Evolutionary conservation across 2,797 vertebrate genomes (phyloP), one percentile per base, ranked within the genome.

Genomic region (Karalla daura): DNA sequence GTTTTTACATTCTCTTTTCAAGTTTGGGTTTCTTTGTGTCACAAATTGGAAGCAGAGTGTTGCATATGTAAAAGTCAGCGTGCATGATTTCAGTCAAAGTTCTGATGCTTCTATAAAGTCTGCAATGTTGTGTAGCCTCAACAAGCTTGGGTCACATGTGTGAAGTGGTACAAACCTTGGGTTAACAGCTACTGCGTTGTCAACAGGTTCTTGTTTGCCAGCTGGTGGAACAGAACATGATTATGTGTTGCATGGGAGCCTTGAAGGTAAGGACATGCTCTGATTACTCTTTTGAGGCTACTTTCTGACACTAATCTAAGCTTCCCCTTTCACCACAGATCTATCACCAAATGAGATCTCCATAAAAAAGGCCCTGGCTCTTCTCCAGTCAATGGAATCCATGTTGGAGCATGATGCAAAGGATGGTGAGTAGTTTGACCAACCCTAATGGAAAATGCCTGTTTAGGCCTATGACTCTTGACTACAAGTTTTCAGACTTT

Each of bases 371-470:
- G 63, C 24, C 1, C 3, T 81, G 11, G 4, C 21, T 2, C 39
- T 71, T 25, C 28, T 78, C 28, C 17, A 63, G 39, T 59, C 64
- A 20, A 4, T 63, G 58, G 36, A 53, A 15, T 14, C 37, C 15
- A 35, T 23, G 30, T 37, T 59, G 27, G 20, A 2, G 0, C 3
- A 25, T 9, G 2, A 27, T 5, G 41, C 12, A 13, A 32, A 44
- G 27, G 55, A 72, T 36, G 74, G 86, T 84, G 25, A 80, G 54
- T 2, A 25, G 0, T 0, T n/a, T 30, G n/a, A n/a, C n/a, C n/a
- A n/a, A n/a, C n/a, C n/a, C n/a, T n/a, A 25, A 2, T 50, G 1
- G 30, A 24, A 28, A 50, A 33, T 10, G 14, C 5, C 18, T 12
- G 7, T 24, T 18, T 23, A 5, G n/a, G n/a, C n/a, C n/a, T n/a